Evolutionary conservation across 2,888 invertebrate genomes (phyloP), one percentile per base, ranked within the genome.

Genomic region (Camptogramma bilineatum): DNA sequence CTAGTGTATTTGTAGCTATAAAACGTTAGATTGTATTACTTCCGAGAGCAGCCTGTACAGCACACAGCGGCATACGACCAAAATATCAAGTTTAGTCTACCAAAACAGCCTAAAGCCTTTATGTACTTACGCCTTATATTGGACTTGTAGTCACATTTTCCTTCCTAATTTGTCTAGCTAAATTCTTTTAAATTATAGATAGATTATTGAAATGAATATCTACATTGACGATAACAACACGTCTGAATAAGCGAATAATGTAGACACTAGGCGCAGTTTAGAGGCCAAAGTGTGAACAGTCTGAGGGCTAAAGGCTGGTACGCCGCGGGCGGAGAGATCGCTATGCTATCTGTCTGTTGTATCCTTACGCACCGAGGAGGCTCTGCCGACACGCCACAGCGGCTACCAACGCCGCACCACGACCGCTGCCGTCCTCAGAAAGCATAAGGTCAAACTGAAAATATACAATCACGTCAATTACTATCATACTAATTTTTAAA

Each of bases 371-470:
- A 56, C 73, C 70, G 52, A 71, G 73, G 28, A 74, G 78, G 53
- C 83, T 81, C 79, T 95, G 94, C 77, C 96, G 94, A 75, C 95
- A 95, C 50, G 97, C 97, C 42, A 98, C 98, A 9, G 99, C 98
- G n/a, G 98, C 98, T 13, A 99, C 98, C 58, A 99, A 91, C 64
- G 99, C 99, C 56, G 99, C 99, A 28, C 99, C 99, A 79, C 98
- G 96, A n/a, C 99, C 99, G 79, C 98, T 98, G 55, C 99, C 99
- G 85, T 99, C 99, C 86, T 98, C 98, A 0, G 98, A 98, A 62
- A 99, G 91, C 98, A 98, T 98, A 76, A 99, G 93, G 86, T 97
- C 96, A 86, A 98, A 98, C 95, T 97, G 94, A 9, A 95, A 64
- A 46, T 39, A 16, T 13, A 47, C 18, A 17, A 62, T 24, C n/a